A percentile compares a stretch with the other conserved stretches of the same genome.
phyloP scores from a whole-genome alignment of 2,888 invertebrate genomes.

The Allophyes oxyacanthae region DNA sequence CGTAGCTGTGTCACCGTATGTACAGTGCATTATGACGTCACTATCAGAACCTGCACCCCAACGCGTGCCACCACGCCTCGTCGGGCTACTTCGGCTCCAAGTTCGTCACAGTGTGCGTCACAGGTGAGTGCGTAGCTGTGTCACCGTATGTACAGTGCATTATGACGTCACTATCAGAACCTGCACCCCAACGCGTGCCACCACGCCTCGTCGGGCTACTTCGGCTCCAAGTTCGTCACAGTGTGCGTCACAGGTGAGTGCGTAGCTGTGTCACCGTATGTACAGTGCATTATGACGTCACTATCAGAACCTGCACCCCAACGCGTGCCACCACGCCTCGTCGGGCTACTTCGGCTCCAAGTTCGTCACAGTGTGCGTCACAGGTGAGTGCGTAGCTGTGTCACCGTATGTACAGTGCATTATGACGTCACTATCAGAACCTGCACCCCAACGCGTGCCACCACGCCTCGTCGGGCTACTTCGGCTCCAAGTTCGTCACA shows the following conservation, averaged over 20 bases:
- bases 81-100: constrained; percentile 98
- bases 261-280: neutral
- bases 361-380: constrained; percentile 99
- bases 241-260: constrained; percentile 97
- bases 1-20: neutral
- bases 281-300: constrained; percentile 75
- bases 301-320: constrained; percentile 97
- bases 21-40: constrained; percentile 75
- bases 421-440: constrained; percentile 97
- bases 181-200: constrained; percentile 96
- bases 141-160: too few relatives aligned
- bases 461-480: constrained; percentile 95
- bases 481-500: constrained; percentile 99
- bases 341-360: constrained; percentile 98
- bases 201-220: constrained; percentile 95
- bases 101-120: constrained; percentile 99
- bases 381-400: constrained; percentile 90
- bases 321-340: constrained; percentile 95
- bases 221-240: constrained; percentile 99
- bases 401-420: too few relatives aligned
- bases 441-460: constrained; percentile 96
- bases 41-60: constrained; percentile 97
- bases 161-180: constrained; percentile 97
- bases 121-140: constrained; percentile 90
- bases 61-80: constrained; percentile 95